phyloP scores from a whole-genome alignment of 2,888 invertebrate genomes.

The Tromatobia lineatoria region DNA sequence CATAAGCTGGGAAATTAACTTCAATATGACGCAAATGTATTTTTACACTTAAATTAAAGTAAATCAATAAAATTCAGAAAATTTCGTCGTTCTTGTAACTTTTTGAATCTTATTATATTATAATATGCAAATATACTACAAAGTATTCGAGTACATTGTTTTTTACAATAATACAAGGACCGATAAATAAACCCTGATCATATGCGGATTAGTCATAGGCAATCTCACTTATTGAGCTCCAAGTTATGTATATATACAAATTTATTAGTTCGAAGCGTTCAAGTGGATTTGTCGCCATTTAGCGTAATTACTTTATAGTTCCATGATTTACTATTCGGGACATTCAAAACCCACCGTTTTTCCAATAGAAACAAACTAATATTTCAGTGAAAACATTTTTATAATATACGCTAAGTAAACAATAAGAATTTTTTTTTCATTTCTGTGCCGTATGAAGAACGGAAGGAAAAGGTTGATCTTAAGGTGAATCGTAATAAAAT shows the following conservation, averaged over 20 bases:
- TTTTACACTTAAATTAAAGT: too few relatives aligned
- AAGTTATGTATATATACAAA: not conserved
- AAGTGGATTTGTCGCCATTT: not conserved
- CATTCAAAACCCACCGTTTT: not conserved
- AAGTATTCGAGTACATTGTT: too few relatives aligned
- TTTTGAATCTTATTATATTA: too few relatives aligned
- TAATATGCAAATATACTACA: too few relatives aligned
- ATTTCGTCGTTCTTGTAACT: too few relatives aligned
- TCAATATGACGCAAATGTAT: too few relatives aligned
- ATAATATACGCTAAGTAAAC: not conserved
- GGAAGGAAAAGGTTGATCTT: slow-evolving; percentile 5
- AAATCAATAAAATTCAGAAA: too few relatives aligned
- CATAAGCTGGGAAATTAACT: too few relatives aligned
- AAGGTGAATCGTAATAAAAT: slow-evolving; percentile 19
- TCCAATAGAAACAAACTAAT: too few relatives aligned
- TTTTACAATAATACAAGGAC: too few relatives aligned
- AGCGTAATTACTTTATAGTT: not conserved
- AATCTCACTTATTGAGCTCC: not conserved
- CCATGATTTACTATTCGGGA: not conserved
- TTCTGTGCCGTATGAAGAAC: not conserved
- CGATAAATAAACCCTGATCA: too few relatives aligned
- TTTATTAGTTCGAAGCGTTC: not conserved
- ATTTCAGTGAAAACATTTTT: too few relatives aligned
- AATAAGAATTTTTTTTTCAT: not conserved
- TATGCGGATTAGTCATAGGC: not conserved